These are phyloP conservation scores for Chaenocephalus aceratus DNA, from an alignment of 2,113 vertebrate genomes.

Conservation along the genomic window DNA sequence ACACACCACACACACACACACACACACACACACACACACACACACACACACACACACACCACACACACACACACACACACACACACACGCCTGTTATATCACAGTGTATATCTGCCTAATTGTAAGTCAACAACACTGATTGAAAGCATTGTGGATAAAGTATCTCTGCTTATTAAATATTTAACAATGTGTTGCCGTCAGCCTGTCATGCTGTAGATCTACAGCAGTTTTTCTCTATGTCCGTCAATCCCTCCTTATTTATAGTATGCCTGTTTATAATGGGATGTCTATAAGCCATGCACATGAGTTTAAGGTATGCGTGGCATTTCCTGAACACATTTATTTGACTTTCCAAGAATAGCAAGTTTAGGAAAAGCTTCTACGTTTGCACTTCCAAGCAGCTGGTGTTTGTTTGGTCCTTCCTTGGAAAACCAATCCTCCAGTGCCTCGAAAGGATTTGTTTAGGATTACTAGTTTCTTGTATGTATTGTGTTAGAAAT, in stretches of 20 bases:
- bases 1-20: too few species aligned
- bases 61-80: too few species aligned
- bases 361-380: not conserved
- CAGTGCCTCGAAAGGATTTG: not conserved
- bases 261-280: not conserved
- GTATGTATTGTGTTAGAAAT: not conserved
- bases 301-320: not conserved
- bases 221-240: not conserved
- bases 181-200: not conserved
- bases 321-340: not conserved
- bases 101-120: not conserved
- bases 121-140: conserved; percentile 14
- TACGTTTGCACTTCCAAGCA: not conserved
- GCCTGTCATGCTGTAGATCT: not conserved
- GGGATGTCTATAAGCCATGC: not conserved
- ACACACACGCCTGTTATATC: too few species aligned
- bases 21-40: too few species aligned
- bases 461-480: not conserved
- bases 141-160: not conserved
- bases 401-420: not conserved
- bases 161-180: not conserved
- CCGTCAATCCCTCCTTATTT: conserved; percentile 13
- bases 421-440: not conserved
- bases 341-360: not conserved
- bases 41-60: too few species aligned